These are phyloP conservation scores for Falco concolor DNA, from an alignment of 2,797 vertebrate genomes.

Conservation along the genomic window DNA sequence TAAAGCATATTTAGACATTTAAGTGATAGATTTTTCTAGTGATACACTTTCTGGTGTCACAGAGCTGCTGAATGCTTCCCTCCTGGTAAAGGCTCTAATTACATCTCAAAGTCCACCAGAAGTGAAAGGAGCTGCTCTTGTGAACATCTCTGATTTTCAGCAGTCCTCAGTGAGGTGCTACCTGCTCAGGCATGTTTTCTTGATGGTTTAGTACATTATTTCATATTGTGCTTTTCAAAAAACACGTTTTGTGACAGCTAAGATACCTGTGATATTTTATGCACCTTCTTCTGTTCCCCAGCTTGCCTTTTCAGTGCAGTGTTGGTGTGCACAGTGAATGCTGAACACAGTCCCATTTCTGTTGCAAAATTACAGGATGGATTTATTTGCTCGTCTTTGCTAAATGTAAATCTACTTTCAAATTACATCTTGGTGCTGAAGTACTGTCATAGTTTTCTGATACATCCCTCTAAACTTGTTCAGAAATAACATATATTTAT, in stretches of 20 bases:
- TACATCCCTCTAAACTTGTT: not conserved
- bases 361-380: not conserved
- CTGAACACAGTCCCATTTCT: fast-evolving
- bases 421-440: not conserved
- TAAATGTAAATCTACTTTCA: not conserved
- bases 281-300: too few relatives aligned
- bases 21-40: not conserved
- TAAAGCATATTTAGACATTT: too few relatives aligned
- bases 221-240: not conserved
- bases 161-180: conserved; percentile 26
- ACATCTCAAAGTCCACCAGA: conserved; percentile 48
- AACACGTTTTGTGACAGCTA: not conserved
- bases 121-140: conserved; percentile 58
- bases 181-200: conserved; percentile 46
- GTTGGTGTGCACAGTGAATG: fast-evolving
- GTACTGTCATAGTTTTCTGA: not conserved
- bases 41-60: not conserved
- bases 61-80: conserved; percentile 68
- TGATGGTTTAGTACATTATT: not conserved
- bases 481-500: not conserved
- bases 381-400: not conserved
- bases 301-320: not conserved
- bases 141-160: conserved; percentile 47
- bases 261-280: not conserved
- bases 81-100: conserved; percentile 41